Evolutionary conservation across 53 echinoderm and acorn worm genomes (phyloP).

Genomic region (Antedon mediterranea): DNA sequence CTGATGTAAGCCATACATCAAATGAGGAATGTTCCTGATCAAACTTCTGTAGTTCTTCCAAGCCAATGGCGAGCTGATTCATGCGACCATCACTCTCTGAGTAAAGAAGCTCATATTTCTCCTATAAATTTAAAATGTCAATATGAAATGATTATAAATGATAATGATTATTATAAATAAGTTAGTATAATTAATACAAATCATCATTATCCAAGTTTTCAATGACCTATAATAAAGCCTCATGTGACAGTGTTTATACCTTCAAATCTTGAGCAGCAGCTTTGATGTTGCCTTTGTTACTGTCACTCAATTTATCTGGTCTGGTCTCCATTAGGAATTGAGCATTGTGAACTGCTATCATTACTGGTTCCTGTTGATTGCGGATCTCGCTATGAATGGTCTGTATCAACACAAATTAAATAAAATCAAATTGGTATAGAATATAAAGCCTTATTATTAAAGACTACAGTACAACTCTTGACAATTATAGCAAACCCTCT

Average conservation of each 20-base stretch:
- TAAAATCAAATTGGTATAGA: too few species aligned
- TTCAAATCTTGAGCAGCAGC: slow-evolving; percentile 63
- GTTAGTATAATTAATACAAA: too few species aligned
- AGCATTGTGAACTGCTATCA: slow-evolving; percentile 88
- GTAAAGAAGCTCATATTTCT: slow-evolving; percentile 54
- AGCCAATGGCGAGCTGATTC: slow-evolving; percentile 57
- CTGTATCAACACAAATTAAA: too few species aligned
- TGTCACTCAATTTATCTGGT: slow-evolving; percentile 72
- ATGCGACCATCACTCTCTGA: slow-evolving; percentile 58
- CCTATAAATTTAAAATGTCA: slow-evolving; percentile 32
- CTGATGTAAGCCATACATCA: slow-evolving; percentile 80
- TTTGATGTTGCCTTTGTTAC: slow-evolving; percentile 49
- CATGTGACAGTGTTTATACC: too few species aligned
- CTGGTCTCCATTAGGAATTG: slow-evolving; percentile 93
- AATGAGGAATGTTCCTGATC: slow-evolving; percentile 81
- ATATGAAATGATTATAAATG: too few species aligned
- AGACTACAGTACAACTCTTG: too few species aligned
- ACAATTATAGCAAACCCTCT: too few species aligned
- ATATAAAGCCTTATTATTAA: too few species aligned
- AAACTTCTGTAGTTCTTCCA: slow-evolving; percentile 88
- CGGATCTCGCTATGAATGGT: slow-evolving; percentile 16
- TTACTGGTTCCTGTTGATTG: slow-evolving; percentile 72
- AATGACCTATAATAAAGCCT: too few species aligned
- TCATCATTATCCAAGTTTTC: too few species aligned
- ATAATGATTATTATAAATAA: too few species aligned